Percentiles rank a stretch among this genome's conserved stretches.
Evolutionary conservation across 2,113 vertebrate species (phyloP).

Genomic region (Bos taurus): ARS-UCD2.0 NC_037354.1:14759001-14759500

Average conservation of each 20-base stretch:
- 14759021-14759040: background rate
- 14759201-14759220: background rate
- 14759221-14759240: background rate
- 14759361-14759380: too few relatives aligned
- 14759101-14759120: background rate
- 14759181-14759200: background rate
- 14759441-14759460: background rate
- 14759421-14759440: background rate
- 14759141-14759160: background rate
- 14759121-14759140: background rate
- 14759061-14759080: background rate
- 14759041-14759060: background rate
- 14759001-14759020: background rate
- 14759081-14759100: background rate
- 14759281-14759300: background rate
- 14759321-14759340: background rate
- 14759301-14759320: background rate
- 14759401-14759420: background rate
- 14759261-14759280: background rate
- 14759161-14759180: background rate
- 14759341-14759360: background rate
- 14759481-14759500: background rate
- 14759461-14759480: background rate
- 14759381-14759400: background rate
- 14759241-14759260: background rate